phyloP scores from a whole-genome alignment of 2,797 vertebrate genomes.

The Coreius guichenoti region DNA sequence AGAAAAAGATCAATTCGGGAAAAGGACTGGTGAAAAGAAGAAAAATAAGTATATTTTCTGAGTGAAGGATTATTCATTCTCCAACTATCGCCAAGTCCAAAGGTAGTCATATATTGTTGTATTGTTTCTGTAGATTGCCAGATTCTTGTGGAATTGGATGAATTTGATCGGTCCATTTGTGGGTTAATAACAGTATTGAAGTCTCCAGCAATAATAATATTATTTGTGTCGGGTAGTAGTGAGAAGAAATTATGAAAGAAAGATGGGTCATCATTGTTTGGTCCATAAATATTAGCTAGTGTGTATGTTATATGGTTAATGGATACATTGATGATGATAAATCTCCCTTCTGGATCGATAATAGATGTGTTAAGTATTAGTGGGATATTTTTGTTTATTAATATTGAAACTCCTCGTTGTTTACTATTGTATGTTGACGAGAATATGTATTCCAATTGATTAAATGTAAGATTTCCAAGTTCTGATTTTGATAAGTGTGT shows the following conservation, averaged over 20 bases:
- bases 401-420: background rate
- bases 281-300: background rate
- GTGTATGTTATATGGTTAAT: background rate
- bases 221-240: background rate
- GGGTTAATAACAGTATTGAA: background rate
- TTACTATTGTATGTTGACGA: too few relatives aligned
- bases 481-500: too few relatives aligned
- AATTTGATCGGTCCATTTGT: background rate
- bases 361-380: background rate
- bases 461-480: too few relatives aligned
- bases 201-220: background rate
- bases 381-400: background rate
- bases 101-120: background rate
- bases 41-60: background rate
- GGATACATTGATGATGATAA: background rate
- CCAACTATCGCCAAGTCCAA: background rate
- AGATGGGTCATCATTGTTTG: background rate
- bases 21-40: background rate
- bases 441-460: too few relatives aligned
- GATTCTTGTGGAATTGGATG: background rate
- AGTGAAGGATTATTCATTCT: background rate
- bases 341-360: background rate
- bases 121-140: background rate
- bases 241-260: background rate
- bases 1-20: background rate